Percentiles rank a stretch among this genome's conserved stretches.
Evolutionary conservation across 2,888 invertebrate genomes (phyloP).

Genomic region (Cetonia aurata): DNA sequence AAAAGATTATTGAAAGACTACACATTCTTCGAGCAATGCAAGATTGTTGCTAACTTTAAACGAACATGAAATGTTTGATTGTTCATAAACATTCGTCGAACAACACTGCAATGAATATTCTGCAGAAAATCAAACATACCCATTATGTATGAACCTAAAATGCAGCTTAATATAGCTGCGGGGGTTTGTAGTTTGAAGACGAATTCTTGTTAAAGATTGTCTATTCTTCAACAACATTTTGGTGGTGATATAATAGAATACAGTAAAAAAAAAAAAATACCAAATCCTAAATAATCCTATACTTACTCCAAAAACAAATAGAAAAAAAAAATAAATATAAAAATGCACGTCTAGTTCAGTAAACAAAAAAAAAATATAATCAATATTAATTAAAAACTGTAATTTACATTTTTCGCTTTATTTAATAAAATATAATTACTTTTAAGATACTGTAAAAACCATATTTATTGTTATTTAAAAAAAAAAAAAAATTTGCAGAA

Average conservation of each 20-base stretch:
- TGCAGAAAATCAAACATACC: not conserved
- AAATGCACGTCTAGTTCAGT: not conserved
- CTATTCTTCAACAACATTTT: too few species aligned
- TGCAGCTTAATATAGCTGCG: not conserved
- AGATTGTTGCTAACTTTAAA: not conserved
- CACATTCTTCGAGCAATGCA: not conserved
- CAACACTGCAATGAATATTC: not conserved
- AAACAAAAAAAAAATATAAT: constrained; percentile 5
- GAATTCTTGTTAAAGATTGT: not conserved
- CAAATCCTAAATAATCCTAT: not conserved
- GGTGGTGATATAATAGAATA: not conserved
- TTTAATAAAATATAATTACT: too few species aligned
- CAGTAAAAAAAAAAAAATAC: not conserved
- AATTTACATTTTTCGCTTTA: not conserved
- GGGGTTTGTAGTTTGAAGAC: not conserved
- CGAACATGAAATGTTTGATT: too few species aligned
- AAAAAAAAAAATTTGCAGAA: too few species aligned
- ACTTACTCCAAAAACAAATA: not conserved
- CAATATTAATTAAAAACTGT: not conserved
- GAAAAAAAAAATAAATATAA: not conserved
- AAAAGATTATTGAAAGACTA: not conserved
- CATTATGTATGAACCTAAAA: too few species aligned
- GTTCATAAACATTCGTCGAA: too few species aligned
- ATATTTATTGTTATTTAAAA: too few species aligned
- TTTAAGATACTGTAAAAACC: too few species aligned